Evolutionary conservation across 1,140 invertebrate genomes (phyloP), one percentile per base, ranked within the genome.

Genomic region (Notospermus geniculatus): DNA sequence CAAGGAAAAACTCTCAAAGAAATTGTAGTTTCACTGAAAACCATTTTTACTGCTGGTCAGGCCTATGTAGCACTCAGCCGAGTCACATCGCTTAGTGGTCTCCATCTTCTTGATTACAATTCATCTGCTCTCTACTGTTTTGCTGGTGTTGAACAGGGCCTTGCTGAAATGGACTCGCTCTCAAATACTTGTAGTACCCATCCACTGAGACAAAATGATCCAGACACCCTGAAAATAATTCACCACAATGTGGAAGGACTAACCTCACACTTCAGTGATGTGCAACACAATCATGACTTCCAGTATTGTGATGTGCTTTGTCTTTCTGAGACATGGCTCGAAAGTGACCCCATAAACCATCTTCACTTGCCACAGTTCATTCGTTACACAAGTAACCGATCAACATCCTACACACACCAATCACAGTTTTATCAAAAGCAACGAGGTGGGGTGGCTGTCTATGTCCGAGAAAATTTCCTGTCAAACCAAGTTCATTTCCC

Each of bases 1-100:
- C 64, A 66, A 59, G 61, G 57, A n/a, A 60, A 57, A 39, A 66
- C 54, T n/a, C 11, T 57, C 2, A 30, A 59, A 57, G 25, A 60
- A 32, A 29, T 52, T 5, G 65, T 57, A 17, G 53, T 66, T 17
- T 63, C 60, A 4, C 32, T 64, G 27, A n/a, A 59, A 27, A 56
- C 54, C 27, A n/a, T 54, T 23, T 59, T 45, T 22, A 7, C 1
- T 23, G 15, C 28, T 46, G 58, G 63, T 29, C 59, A 60, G 43
- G 57, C 57, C 9, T 60, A 64, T 57, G 63, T 64, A 30, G 63
- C 63, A 1, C 28, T 55, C 5, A 60, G 63, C 32, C 36, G 58
- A 30, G 52, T 52, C 2, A 64, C 28, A 5, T 41, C 58, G 2
- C 17, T 57, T 15, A 19, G 17, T 25, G 63, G 63, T 53, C 27